A percentile compares a stretch with the other conserved stretches of the same genome.
Conservation (phyloP, 2,113 vertebrate genomes). For the Martes martes region DNA sequence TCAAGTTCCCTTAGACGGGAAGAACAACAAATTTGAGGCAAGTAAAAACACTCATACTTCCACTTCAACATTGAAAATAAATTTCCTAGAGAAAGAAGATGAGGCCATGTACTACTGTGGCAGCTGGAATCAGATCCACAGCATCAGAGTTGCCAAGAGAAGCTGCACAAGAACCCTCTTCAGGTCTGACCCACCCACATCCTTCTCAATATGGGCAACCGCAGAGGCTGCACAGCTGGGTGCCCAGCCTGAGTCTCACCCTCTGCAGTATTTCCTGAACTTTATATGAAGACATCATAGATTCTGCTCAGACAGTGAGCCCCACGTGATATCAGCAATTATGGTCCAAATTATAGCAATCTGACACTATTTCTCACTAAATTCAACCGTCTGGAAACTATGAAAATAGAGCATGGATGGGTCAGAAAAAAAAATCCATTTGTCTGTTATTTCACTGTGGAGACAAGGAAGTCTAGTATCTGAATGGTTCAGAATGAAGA, state of each 20-base stretch:
- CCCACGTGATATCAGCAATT: background rate
- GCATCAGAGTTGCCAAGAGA: background rate
- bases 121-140: background rate
- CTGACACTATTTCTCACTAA: too few species aligned
- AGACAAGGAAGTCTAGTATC: background rate
- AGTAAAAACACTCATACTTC: background rate
- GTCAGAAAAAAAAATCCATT: background rate
- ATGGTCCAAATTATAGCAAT: background rate
- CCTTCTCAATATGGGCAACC: background rate
- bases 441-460: background rate
- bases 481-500: background rate
- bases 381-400: background rate
- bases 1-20: background rate
- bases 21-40: constrained; percentile 5
- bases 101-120: constrained; percentile 42
- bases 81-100: constrained; percentile 33
- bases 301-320: background rate
- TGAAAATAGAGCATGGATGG: background rate
- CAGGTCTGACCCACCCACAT: background rate
- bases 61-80: constrained; percentile 11
- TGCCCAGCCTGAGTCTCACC: accelerated
- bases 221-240: too few species aligned
- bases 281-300: background rate
- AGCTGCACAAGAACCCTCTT: background rate
- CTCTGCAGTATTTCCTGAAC: background rate